A percentile compares a stretch with the other conserved stretches of the same genome.
Evolutionary conservation across 1,140 invertebrate species (phyloP).

Genomic region (Physella acuta): DNA sequence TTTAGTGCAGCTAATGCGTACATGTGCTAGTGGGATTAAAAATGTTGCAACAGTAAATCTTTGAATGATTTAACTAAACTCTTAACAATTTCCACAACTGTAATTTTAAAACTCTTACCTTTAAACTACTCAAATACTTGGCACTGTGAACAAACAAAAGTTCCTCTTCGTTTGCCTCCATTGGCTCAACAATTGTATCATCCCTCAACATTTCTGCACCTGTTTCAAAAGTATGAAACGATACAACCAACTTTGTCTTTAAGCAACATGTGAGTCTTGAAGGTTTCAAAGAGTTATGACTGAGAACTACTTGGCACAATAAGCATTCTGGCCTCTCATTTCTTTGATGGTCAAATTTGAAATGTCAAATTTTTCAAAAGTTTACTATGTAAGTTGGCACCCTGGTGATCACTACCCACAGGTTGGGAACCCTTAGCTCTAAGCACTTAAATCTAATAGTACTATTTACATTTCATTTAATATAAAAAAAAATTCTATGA

Average conservation of each 20-base stretch:
- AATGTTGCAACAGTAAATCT: too few relatives aligned
- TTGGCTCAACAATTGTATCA: slow-evolving; percentile 63
- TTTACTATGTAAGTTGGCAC: too few relatives aligned
- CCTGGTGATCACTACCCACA: too few relatives aligned
- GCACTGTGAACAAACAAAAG: slow-evolving; percentile 73
- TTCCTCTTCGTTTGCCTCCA: slow-evolving; percentile 72
- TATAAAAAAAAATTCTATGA: too few relatives aligned
- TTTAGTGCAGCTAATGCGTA: too few relatives aligned
- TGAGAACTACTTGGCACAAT: neutral
- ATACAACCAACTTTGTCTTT: neutral
- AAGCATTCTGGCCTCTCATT: neutral
- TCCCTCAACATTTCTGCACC: slow-evolving; percentile 55
- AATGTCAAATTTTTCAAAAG: neutral
- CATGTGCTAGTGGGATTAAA: too few relatives aligned
- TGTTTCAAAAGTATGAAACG: slow-evolving; percentile 29
- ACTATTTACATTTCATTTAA: too few relatives aligned
- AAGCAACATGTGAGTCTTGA: neutral
- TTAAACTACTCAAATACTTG: slow-evolving; percentile 70
- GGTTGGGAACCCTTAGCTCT: too few relatives aligned
- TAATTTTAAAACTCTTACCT: too few relatives aligned
- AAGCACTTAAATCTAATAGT: too few relatives aligned
- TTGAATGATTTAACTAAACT: too few relatives aligned
- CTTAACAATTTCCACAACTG: too few relatives aligned
- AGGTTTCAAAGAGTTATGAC: neutral
- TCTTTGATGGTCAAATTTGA: neutral